A percentile compares a stretch with the other conserved stretches of the same genome.
Evolutionary conservation across 2,888 invertebrate species (phyloP).

Genomic region (Metallyticus violacea): DNA sequence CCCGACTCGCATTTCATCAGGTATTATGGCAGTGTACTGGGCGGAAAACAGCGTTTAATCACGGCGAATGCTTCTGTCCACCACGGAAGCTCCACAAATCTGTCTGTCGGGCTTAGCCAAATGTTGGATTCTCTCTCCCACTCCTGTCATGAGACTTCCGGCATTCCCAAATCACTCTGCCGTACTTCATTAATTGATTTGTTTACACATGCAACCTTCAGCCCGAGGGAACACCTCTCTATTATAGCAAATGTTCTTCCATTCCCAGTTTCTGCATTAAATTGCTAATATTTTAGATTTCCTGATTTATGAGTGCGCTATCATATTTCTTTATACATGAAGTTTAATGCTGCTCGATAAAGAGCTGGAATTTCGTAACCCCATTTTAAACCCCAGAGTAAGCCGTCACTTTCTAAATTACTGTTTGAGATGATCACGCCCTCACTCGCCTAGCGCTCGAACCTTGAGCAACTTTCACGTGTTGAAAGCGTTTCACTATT

Average conservation of each 20-base stretch:
- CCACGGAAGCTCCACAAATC: neutral
- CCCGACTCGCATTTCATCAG: neutral
- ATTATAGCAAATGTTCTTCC: neutral
- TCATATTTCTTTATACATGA: neutral
- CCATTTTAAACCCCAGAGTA: neutral
- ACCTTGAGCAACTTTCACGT: neutral
- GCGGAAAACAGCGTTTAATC: slow-evolving; percentile 9
- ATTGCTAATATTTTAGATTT: neutral
- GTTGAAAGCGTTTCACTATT: too few relatives aligned
- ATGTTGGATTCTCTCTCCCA: neutral
- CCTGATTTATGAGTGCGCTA: neutral
- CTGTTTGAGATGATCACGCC: neutral
- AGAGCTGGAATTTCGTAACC: neutral
- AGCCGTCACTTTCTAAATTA: neutral
- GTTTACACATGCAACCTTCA: too few relatives aligned
- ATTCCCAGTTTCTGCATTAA: neutral
- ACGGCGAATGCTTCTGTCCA: neutral
- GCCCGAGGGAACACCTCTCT: neutral
- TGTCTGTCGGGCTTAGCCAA: neutral
- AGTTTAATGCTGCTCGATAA: too few relatives aligned
- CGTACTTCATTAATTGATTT: neutral
- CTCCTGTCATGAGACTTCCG: too few relatives aligned
- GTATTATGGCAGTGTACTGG: neutral
- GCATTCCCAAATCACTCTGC: neutral
- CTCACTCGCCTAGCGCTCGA: neutral